Evolutionary conservation across 2,888 invertebrate genomes (phyloP).

Genomic region (Sthenelais limicola): DNA sequence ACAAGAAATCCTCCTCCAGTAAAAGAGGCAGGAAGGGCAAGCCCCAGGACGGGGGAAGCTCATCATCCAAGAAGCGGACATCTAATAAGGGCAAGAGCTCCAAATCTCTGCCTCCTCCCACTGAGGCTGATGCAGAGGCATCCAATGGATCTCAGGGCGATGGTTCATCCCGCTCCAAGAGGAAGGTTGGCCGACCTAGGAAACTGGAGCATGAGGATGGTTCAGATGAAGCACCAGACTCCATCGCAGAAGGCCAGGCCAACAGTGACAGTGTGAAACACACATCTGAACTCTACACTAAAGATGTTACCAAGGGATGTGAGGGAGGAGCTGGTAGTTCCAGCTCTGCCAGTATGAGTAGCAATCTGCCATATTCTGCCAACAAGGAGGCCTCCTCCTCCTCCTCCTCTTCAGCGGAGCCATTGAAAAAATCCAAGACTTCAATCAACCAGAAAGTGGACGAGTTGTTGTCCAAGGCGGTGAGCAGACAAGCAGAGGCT

Average conservation of each 20-base stretch:
- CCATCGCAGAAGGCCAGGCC: background rate
- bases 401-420: too few species aligned
- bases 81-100: constrained; percentile 7
- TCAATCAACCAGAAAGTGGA: constrained; percentile 9
- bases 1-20: background rate
- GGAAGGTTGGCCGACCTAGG: constrained; percentile 21
- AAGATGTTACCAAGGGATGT: too few species aligned
- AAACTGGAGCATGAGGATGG: constrained; percentile 9
- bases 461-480: constrained; percentile 9
- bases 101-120: too few species aligned
- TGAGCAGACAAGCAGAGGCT: background rate
- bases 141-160: too few species aligned
- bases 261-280: too few species aligned
- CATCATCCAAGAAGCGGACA: constrained; percentile 5
- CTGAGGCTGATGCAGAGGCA: background rate
- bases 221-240: background rate
- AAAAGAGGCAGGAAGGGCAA: constrained; percentile 19
- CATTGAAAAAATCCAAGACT: too few species aligned
- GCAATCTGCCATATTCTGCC: too few species aligned
- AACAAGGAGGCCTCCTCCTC: too few species aligned
- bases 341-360: too few species aligned
- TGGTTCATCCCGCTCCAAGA: background rate
- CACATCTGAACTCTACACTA: too few species aligned
- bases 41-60: background rate
- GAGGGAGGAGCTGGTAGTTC: too few species aligned